These are phyloP conservation scores for Megaleporinus macrocephalus DNA, from an alignment of 2,113 vertebrate genomes.

Conservation along the genomic window DNA sequence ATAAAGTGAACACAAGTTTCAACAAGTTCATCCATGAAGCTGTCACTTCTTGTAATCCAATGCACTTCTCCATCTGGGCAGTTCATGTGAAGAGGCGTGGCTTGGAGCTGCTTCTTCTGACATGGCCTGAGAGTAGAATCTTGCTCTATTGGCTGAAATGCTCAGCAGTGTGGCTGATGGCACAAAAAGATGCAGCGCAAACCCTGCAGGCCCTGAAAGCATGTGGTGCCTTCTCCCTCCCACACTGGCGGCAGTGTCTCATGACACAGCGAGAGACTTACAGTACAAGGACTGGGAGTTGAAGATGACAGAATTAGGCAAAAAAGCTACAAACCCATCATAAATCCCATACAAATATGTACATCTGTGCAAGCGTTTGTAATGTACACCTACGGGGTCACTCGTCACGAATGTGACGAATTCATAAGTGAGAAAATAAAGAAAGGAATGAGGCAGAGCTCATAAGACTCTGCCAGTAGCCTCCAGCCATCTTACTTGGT, in stretches of 20 bases:
- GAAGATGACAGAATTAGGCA: neutral
- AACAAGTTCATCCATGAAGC: neutral
- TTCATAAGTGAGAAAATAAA: slow-evolving; percentile 18
- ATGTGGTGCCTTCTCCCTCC: neutral
- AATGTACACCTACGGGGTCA: neutral
- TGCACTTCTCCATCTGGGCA: neutral
- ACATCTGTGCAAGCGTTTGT: neutral
- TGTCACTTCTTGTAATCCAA: neutral
- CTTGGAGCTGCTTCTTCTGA: neutral
- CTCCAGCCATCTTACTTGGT: slow-evolving; percentile 69
- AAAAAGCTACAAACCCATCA: neutral
- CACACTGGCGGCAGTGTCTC: neutral
- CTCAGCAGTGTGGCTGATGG: slow-evolving; percentile 3
- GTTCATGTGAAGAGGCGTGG: neutral
- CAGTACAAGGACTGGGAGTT: neutral
- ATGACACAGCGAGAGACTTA: slow-evolving; percentile 14
- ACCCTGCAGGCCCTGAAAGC: neutral
- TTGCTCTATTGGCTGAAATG: neutral
- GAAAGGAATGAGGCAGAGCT: slow-evolving; percentile 47
- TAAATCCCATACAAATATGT: neutral
- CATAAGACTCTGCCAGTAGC: slow-evolving; percentile 51
- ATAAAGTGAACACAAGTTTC: neutral
- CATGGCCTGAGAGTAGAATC: neutral
- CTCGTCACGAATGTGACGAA: neutral
- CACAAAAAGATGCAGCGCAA: slow-evolving; percentile 5